phyloP scores from a whole-genome alignment of 2,888 invertebrate genomes.

The Leucophenga maculata region DNA sequence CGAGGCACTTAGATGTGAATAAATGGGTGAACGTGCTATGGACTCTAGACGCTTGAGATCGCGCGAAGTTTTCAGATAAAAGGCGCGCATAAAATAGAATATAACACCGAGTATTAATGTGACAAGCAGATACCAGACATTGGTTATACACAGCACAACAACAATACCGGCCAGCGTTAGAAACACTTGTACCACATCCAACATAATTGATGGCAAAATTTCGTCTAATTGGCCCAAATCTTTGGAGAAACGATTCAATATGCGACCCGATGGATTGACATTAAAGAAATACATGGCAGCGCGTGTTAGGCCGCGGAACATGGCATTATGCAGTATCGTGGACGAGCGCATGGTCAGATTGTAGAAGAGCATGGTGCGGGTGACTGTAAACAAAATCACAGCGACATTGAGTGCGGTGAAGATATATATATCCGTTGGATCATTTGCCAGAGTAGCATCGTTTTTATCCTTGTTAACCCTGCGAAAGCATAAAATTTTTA shows the following conservation, averaged over 20 bases:
- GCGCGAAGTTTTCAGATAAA: slow-evolving; percentile 86
- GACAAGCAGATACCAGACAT: slow-evolving; percentile 74
- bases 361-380: slow-evolving; percentile 73
- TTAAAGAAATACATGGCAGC: slow-evolving; percentile 91
- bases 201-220: slow-evolving; percentile 68
- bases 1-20: slow-evolving; percentile 90
- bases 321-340: slow-evolving; percentile 82
- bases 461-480: slow-evolving; percentile 46
- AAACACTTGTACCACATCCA: slow-evolving; percentile 79
- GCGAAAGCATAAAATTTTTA: not conserved
- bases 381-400: slow-evolving; percentile 67
- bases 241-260: slow-evolving; percentile 91
- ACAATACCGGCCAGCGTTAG: slow-evolving; percentile 83
- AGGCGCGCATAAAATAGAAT: slow-evolving; percentile 82
- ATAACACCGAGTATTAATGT: slow-evolving; percentile 79
- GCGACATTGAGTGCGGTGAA: slow-evolving; percentile 73
- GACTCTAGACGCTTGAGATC: slow-evolving; percentile 87
- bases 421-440: slow-evolving; percentile 70
- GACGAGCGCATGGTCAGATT: slow-evolving; percentile 81
- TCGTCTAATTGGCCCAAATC: slow-evolving; percentile 80
- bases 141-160: slow-evolving; percentile 69
- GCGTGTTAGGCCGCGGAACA: slow-evolving; percentile 85
- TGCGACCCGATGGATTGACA: slow-evolving; percentile 85
- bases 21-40: slow-evolving; percentile 92
- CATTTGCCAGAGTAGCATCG: slow-evolving; percentile 39